Base-by-base conservation (phyloP, 2,888 invertebrate species). In the Omphaloscelis lunosa region DNA sequence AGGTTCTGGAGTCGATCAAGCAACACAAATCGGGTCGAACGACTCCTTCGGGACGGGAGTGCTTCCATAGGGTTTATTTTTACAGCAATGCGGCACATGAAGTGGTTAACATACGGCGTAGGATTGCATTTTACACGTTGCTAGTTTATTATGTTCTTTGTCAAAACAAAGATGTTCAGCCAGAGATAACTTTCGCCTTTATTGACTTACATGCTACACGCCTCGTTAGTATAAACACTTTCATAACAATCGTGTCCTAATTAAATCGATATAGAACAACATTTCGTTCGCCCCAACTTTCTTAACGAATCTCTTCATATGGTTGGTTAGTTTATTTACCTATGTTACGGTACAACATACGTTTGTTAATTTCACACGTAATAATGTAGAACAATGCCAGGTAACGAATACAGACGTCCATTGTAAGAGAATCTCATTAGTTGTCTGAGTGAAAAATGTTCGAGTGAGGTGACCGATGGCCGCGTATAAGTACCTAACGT, bases 1-100 rank as follows among this genome's bases (percentile, higher is more conserved):
- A 90, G 89, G 92, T 91, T 92, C 95, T 95, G 95, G 93, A 92
- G 91, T 93, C 91, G 91, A 95, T 95, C 95, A 94, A 91, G 90
- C 90, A 89, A 92, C 90, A 89, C 91, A 90, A 94, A 93, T 90
- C 92, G 90, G 92, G 92, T 88, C 91, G 91, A 90, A 89, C 87
- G 88, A 85, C 91, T 86, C 84, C 87, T 75, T 74, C 78, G 89
- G 83, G 86, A 78, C 63, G 74, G 87, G 89, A 89, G 89, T 85
- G 89, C 84, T 89, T 81, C 87, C 86, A 34, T 34, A 84, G 77
- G 80, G 89, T 93, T 93, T 95, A 94, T 95, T 95, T 95, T 94
- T 93, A 94, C 93, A 90, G 92, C 93, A 93, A 88, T 93, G 92
- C 93, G 93, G 92, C 90, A 92, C 79, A 90, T 92, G 90, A 86